Base-by-base conservation (phyloP, 2,113 vertebrate species). In the Prionailurus viverrinus region DNA sequence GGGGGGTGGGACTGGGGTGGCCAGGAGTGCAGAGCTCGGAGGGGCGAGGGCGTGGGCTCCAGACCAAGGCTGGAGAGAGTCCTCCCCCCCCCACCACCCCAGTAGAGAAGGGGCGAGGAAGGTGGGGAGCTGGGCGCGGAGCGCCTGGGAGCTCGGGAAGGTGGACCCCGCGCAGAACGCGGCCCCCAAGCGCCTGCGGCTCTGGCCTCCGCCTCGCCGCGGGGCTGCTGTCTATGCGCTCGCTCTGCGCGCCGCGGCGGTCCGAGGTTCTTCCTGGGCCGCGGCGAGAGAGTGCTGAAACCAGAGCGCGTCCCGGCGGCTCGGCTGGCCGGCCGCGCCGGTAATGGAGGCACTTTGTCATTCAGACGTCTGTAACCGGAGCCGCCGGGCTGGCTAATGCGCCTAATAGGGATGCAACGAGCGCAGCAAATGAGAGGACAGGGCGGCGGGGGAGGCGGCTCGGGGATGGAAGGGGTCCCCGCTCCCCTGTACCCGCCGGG, bases 311-410 rank as follows among this genome's bases (percentile, higher is more conserved):
- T 88, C 94, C 87, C 80, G 87, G 89, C 86, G 76, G 95, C 85
- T 91, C 39, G 36, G 86, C 97, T 33, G 97, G 94, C 89, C 33
- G 94, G 96, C 94, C 79, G 97, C 92, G 94, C 98, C 25, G 98
- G 98, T 99, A 99, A 99, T 98, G 97, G 98, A 98, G 98, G 99
- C 98, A 98, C 97, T 99, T 99, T 99, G 99, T 99, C 99, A 99
- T 99, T 98, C 98, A 98, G 97, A 98, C 91, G 99, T 98, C 98
- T 98, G 98, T 97, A 98, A 98, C 96, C 82, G 98, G 98, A 98
- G 98, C 98, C 98, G 82, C 98, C 23, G n/a, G 86, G 97, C 98
- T 97, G 98, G 98, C 98, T 99, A 97, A 76, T 98, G 95, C 98
- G 83, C 98, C 98, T 98, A 98, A 98, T 97, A 98, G 94, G 95